Evolutionary conservation across 2,888 invertebrate genomes (phyloP).

Genomic region (Ryuthela nishihirai): DNA sequence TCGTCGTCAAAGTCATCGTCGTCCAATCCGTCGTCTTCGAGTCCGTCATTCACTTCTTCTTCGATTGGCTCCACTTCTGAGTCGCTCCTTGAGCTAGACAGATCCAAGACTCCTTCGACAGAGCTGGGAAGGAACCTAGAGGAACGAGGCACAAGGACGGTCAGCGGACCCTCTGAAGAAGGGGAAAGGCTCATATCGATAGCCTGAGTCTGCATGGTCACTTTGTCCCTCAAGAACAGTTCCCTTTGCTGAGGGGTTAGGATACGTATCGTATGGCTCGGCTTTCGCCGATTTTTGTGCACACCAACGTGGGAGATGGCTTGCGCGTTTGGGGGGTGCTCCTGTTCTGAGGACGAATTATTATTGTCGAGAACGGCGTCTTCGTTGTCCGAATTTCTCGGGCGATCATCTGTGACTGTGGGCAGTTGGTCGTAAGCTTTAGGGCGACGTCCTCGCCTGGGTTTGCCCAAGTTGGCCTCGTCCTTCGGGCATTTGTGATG

Average conservation of each 20-base stretch:
- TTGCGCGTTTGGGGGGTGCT: slow-evolving; percentile 10
- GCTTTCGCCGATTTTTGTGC: slow-evolving; percentile 41
- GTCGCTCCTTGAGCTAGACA: slow-evolving; percentile 41
- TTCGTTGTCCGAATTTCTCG: slow-evolving; percentile 7
- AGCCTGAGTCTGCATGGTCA: slow-evolving; percentile 43
- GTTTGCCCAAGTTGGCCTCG: slow-evolving; percentile 43
- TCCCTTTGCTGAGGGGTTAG: slow-evolving; percentile 42
- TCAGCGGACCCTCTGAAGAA: slow-evolving; percentile 16
- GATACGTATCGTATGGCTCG: slow-evolving; percentile 42
- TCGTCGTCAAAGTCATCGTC: not conserved
- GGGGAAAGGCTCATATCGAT: slow-evolving; percentile 42
- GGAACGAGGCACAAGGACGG: slow-evolving; percentile 21
- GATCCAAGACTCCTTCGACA: slow-evolving; percentile 42
- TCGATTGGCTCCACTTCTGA: slow-evolving; percentile 41
- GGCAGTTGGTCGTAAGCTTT: slow-evolving; percentile 39
- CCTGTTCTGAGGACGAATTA: slow-evolving; percentile 18
- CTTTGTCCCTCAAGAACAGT: slow-evolving; percentile 37
- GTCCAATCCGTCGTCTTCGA: slow-evolving; percentile 12
- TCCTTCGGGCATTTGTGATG: slow-evolving; percentile 72
- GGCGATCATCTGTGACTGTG: not conserved
- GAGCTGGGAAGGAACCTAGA: slow-evolving; percentile 17
- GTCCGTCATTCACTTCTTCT: slow-evolving; percentile 24
- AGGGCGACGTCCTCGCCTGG: slow-evolving; percentile 44
- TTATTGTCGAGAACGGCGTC: slow-evolving; percentile 20
- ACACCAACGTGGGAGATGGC: slow-evolving; percentile 8